phyloP scores from a whole-genome alignment of 1,140 invertebrate genomes.

The Tachypleus tridentatus region DNA sequence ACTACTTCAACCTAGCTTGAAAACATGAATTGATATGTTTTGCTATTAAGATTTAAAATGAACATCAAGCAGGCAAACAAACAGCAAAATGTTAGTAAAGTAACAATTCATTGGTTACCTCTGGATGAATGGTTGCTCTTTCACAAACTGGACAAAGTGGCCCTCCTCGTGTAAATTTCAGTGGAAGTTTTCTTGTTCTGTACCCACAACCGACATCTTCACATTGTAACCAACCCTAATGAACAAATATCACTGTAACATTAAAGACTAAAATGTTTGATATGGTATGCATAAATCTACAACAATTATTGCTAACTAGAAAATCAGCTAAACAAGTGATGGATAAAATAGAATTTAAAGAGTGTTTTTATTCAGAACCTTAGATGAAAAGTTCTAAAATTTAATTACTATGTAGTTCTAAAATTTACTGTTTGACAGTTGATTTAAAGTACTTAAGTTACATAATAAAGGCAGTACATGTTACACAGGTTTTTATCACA shows the following conservation, averaged over 20 bases:
- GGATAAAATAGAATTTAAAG: slow-evolving; percentile 8
- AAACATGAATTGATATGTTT: too few relatives aligned
- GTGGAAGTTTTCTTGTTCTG: slow-evolving; percentile 49
- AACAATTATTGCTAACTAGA: slow-evolving; percentile 3
- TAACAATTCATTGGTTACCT: slow-evolving; percentile 27
- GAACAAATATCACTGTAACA: slow-evolving; percentile 22
- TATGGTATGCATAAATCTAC: too few relatives aligned
- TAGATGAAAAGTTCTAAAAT: slow-evolving; percentile 6
- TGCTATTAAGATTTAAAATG: too few relatives aligned
- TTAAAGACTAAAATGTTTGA: slow-evolving; percentile 1
- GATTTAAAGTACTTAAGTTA: too few relatives aligned
- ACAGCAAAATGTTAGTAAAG: too few relatives aligned
- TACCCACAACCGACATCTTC: slow-evolving; percentile 73
- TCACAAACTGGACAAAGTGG: slow-evolving; percentile 62
- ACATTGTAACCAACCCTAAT: slow-evolving; percentile 60
- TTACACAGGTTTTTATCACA: slow-evolving; percentile 3
- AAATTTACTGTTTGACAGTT: too few relatives aligned
- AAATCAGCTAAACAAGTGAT: slow-evolving; percentile 12
- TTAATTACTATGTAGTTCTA: not conserved
- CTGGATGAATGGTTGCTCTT: slow-evolving; percentile 50
- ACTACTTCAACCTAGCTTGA: too few relatives aligned
- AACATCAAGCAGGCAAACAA: too few relatives aligned
- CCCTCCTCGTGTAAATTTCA: slow-evolving; percentile 46
- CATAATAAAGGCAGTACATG: not conserved
- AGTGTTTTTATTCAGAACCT: slow-evolving; percentile 5